Conservation (phyloP, 2,888 invertebrate species). For the Aphidius colemani region DNA sequence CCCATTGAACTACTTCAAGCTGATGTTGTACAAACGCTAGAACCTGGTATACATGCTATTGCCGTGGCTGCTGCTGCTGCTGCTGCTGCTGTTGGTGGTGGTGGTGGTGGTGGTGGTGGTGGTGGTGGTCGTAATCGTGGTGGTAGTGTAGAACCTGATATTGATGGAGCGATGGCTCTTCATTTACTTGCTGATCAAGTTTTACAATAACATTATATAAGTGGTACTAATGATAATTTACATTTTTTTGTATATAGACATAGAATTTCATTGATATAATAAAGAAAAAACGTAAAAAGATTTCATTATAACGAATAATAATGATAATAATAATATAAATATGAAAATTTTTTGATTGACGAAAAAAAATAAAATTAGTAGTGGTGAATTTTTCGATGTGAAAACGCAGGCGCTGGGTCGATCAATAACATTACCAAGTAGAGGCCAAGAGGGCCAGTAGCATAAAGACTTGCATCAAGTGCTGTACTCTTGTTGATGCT, state of each 20-base stretch:
- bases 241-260: too few species aligned
- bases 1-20: constrained; percentile 54
- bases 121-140: too few species aligned
- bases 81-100: constrained; percentile 42
- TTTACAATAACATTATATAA: constrained; percentile 28
- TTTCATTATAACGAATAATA: too few species aligned
- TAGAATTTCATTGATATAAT: too few species aligned
- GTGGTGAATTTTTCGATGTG: neutral
- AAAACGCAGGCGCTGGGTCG: constrained; percentile 54
- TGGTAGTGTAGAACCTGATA: constrained; percentile 25
- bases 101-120: neutral
- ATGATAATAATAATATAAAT: too few species aligned
- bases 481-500: constrained; percentile 32
- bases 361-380: too few species aligned
- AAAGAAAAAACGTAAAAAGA: too few species aligned
- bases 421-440: constrained; percentile 56
- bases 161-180: constrained; percentile 23
- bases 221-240: too few species aligned
- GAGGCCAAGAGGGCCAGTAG: constrained; percentile 56
- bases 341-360: too few species aligned
- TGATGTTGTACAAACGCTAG: constrained; percentile 49
- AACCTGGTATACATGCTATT: constrained; percentile 46
- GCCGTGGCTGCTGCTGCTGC: constrained; percentile 56
- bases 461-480: constrained; percentile 52
- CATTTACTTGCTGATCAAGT: constrained; percentile 51